A percentile compares a stretch with the other conserved stretches of the same genome.
These are phyloP conservation scores for Andrena minutula DNA, from an alignment of 2,888 invertebrate species.

Conservation along the genomic window DNA sequence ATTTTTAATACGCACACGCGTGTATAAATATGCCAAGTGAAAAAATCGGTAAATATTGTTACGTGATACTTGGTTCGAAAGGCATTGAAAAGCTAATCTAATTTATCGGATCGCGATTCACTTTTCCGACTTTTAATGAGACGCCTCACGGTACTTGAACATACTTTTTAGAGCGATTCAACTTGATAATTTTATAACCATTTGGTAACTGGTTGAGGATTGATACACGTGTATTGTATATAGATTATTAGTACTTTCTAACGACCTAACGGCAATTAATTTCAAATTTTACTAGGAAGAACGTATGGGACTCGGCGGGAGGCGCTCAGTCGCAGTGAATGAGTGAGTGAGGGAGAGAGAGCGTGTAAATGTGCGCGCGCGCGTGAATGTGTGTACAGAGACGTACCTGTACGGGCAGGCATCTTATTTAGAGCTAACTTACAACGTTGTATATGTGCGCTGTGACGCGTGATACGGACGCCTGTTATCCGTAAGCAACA, in stretches of 20 bases:
- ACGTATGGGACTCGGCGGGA: slow-evolving; percentile 51
- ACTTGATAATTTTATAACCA: slow-evolving; percentile 78
- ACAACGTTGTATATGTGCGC: slow-evolving; percentile 33
- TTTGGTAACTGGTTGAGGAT: slow-evolving; percentile 81
- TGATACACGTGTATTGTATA: slow-evolving; percentile 79
- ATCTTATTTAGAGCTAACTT: slow-evolving; percentile 43
- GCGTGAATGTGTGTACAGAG: slow-evolving; percentile 34
- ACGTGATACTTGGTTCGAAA: not conserved
- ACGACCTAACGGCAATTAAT: slow-evolving; percentile 80
- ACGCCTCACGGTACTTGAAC: slow-evolving; percentile 75
- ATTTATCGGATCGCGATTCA: slow-evolving; percentile 10
- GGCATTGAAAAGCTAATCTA: not conserved
- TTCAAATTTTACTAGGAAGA: slow-evolving; percentile 54
- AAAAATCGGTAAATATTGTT: not conserved
- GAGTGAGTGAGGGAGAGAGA: slow-evolving; percentile 1
- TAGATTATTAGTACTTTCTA: slow-evolving; percentile 79
- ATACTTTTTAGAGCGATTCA: slow-evolving; percentile 78
- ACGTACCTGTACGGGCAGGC: slow-evolving; percentile 29
- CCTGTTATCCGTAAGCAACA: slow-evolving; percentile 18
- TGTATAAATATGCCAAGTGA: not conserved
- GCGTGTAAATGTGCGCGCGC: slow-evolving; percentile 1
- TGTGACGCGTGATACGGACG: slow-evolving; percentile 36
- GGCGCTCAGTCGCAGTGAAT: slow-evolving; percentile 46
- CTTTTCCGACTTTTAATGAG: slow-evolving; percentile 26
- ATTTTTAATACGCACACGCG: not conserved